Evolutionary conservation across 2,113 vertebrate genomes (phyloP).

Genomic region (Chlorodrepanis virens): DNA sequence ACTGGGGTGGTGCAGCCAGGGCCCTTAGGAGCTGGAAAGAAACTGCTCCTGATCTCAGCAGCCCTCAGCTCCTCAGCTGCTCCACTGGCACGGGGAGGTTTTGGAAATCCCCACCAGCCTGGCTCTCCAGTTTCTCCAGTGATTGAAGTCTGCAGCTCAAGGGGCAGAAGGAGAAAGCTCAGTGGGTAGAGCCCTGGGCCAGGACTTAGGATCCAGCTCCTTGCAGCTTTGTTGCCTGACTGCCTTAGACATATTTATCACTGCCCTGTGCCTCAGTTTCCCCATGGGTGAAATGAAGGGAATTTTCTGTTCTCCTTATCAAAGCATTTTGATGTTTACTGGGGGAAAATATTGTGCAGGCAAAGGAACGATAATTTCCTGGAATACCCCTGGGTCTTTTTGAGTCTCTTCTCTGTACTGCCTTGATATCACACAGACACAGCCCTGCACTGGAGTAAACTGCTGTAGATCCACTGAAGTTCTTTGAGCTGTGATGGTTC

Average conservation of each 20-base stretch:
- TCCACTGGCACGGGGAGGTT: accelerated
- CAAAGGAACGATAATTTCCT: background rate
- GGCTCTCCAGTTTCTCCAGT: background rate
- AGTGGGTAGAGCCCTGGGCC: background rate
- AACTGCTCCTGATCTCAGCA: background rate
- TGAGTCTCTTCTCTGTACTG: background rate
- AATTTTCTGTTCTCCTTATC: background rate
- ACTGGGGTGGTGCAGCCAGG: background rate
- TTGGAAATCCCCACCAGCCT: background rate
- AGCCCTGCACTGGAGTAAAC: background rate
- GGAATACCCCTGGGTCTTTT: background rate
- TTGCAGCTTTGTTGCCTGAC: background rate
- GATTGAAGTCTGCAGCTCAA: background rate
- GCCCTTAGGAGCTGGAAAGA: background rate
- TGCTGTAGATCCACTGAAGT: background rate
- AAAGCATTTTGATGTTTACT: background rate
- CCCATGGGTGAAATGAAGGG: background rate
- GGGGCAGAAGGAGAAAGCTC: background rate
- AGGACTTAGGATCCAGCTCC: background rate
- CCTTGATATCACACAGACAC: background rate
- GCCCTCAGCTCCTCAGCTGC: background rate
- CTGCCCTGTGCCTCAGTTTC: conserved; percentile 5
- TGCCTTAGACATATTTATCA: background rate
- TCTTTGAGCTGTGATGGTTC: background rate
- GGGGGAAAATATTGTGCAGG: background rate